Percentiles rank a stretch among this genome's conserved stretches.
phyloP scores from a whole-genome alignment of 1,140 invertebrate genomes.

The Temnothorax longispinosus region DNA sequence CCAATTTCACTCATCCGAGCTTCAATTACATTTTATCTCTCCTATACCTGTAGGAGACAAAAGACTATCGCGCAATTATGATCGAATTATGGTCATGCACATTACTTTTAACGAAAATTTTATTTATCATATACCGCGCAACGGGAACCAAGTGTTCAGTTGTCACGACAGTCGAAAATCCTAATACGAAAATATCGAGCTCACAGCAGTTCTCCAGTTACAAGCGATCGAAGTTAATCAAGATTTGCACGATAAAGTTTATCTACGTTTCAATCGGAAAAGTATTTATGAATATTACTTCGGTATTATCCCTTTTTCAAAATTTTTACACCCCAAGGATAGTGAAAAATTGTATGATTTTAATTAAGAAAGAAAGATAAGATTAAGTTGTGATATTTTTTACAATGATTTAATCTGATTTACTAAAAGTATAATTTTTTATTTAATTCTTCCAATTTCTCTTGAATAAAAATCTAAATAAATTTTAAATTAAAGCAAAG shows the following conservation, averaged over 20 bases:
- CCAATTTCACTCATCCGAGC: constrained; percentile 32
- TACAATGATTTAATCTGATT: background rate
- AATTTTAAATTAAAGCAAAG: background rate
- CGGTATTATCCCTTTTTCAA: background rate
- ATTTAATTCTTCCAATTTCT: background rate
- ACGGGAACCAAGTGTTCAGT: background rate
- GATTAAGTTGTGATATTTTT: background rate
- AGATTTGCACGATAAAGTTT: background rate
- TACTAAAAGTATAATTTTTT: background rate
- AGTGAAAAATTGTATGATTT: background rate
- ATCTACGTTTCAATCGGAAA: background rate
- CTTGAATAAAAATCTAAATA: background rate
- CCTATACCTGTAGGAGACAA: background rate
- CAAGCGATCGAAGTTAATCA: background rate
- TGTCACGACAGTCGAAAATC: background rate
- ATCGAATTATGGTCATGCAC: background rate
- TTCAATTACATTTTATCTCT: constrained; percentile 37
- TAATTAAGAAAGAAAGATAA: background rate
- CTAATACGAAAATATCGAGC: background rate
- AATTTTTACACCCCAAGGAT: too few species aligned
- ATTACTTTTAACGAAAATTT: constrained; percentile 3
- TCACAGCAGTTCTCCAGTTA: background rate
- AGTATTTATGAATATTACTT: constrained; percentile 4
- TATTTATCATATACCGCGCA: background rate
- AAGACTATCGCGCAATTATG: constrained; percentile 14